Evolutionary conservation across 2,888 invertebrate species (phyloP), one percentile per base, ranked within the genome.

Genomic region (Nymphalis urticae): DNA sequence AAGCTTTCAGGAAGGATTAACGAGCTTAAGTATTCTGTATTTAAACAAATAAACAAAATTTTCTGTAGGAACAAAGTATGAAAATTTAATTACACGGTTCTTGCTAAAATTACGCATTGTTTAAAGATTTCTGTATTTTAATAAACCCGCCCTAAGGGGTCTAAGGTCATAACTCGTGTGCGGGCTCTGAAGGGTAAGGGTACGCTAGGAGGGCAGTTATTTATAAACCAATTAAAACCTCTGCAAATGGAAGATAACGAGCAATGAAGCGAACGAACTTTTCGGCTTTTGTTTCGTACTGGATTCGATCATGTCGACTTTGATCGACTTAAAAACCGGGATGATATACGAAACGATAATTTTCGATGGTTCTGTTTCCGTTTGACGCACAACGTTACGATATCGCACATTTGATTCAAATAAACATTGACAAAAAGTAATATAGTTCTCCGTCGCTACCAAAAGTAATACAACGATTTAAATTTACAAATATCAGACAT

Each of bases 221-320:
- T 92, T 90, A 91, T 90, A 90, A 88, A 90, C 86, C 90, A 89
- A 90, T 92, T 92, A 89, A 89, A 90, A 88, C 85, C 84, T 82
- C 87, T 86, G 90, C 79, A 77, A 82, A 79, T 79, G 75, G 81
- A 74, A 83, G 88, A 89, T 89, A 90, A 89, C 84, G 82, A 78
- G 82, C 81, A 81, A 81, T 83, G 69, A 69, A 66, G 70, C 70
- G 64, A 74, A 69, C 67, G 78, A 76, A 80, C 82, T 81, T 78
- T 80, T 82, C 72, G 76, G 76, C 76, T 80, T 80, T 74, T 79
- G 75, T 76, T 72, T 78, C 66, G 59, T 59, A 62, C 54, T 69
- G 64, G 71, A 69, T 62, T 69, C 62, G 67, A 71, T 69, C 69
- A 70, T 64, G 59, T n/a, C 53, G 51, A 36, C 56, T 60, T 48